A percentile compares a stretch with the other conserved stretches of the same genome.
phyloP scores from a whole-genome alignment of 2,888 invertebrate genomes.

The Tupiocoris notatus region DNA sequence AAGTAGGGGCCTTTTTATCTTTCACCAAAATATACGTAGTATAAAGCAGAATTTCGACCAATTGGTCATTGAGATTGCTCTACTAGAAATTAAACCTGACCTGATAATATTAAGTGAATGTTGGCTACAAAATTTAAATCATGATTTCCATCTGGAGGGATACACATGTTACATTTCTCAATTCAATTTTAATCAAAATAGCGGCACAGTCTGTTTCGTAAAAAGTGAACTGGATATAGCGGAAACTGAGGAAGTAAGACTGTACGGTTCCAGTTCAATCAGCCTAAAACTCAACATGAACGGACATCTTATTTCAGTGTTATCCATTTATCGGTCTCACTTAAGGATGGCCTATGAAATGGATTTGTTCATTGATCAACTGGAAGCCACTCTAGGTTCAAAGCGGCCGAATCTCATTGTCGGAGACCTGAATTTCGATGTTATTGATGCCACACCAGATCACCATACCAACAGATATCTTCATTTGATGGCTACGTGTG shows the following conservation, averaged over 20 bases:
- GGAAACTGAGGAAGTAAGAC: neutral
- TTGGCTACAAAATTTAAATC: neutral
- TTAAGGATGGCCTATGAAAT: conserved; percentile 1
- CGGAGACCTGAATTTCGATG: conserved; percentile 16
- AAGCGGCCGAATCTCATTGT: neutral
- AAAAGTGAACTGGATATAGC: neutral
- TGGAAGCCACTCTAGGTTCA: neutral
- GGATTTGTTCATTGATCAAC: conserved; percentile 4
- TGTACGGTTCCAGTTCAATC: conserved; percentile 5
- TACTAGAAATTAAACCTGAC: neutral
- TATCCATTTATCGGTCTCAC: conserved; percentile 21
- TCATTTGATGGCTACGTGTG: neutral
- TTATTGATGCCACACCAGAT: neutral
- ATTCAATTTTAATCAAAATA: conserved; percentile 14
- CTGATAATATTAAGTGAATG: conserved; percentile 12
- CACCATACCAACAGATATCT: conserved; percentile 1
- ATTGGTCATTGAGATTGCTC: conserved; percentile 1
- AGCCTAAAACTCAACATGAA: neutral
- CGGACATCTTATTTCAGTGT: neutral
- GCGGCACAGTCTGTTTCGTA: conserved; percentile 3
- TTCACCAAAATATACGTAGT: conserved; percentile 7
- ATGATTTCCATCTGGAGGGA: neutral
- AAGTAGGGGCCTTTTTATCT: neutral
- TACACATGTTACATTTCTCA: neutral
- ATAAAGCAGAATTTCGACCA: conserved; percentile 23